Evolutionary conservation across 30 jellyfish, hydroid and myxozoan species (phyloP), one percentile per base, ranked within the genome.

Genomic region (Cassiopea andromeda): DNA sequence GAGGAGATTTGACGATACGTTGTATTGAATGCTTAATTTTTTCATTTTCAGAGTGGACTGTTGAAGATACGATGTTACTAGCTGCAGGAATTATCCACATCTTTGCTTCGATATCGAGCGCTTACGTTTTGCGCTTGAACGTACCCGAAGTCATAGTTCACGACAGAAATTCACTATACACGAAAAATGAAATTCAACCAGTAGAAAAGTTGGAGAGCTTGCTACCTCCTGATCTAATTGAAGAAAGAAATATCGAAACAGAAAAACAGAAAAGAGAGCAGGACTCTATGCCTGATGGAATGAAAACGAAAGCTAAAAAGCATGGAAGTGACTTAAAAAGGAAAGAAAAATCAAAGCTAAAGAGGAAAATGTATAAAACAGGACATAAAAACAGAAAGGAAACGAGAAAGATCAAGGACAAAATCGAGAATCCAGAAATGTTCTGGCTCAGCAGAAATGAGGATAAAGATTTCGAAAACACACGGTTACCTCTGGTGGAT

Each of bases 111-210:
- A 27, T 64, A 2, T 64, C 27, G 73, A 64, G 43, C 15, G 19
- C 73, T 14, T 75, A 75, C 83, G 83, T 75, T 12, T 58, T 75
- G 7, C 66, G 69, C 44, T 54, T 75, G 10, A 75, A 75, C 44
- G 83, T 46, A 1, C 83, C 83, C 8, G 83, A 75, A 45, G 67
- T 75, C 14, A 38, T 75, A 1, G 83, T 75, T 1, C 83, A 75
- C 38, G 27, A 45, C 67, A 75, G 67, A 46, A 75, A 54, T 75
- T 18, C 4, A 7, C 12, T 27, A 1, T 38, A 43, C 13, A 1
- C 59, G 1, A 45, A 46, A 6, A 54, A 18, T 69, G 27, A 27
- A 13, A 4, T 49, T 27, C 46, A 45, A 6, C 17, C 46, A 2
- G 46, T 2, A 75, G 83, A 38, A 10, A 7, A 13, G 13, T 6